phyloP scores from a whole-genome alignment of 2,888 invertebrate species.

The Drosophila cracens region DNA sequence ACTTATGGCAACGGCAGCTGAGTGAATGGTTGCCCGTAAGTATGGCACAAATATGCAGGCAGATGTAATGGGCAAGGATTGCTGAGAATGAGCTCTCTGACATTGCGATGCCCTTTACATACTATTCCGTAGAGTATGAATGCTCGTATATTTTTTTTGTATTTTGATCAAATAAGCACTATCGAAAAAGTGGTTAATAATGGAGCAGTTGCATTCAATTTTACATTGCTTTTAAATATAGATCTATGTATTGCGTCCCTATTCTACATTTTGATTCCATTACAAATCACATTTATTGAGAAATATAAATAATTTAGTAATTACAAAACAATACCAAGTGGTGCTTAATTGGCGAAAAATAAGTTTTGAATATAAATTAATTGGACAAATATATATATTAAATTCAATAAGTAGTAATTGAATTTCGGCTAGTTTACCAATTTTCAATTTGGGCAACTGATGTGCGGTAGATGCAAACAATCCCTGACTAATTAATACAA shows the following conservation, averaged over 20 bases:
- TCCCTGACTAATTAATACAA: constrained; percentile 68
- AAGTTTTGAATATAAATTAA: background rate
- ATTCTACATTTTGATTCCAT: background rate
- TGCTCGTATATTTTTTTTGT: background rate
- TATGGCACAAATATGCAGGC: constrained; percentile 18
- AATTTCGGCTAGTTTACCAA: background rate
- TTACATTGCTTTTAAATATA: background rate
- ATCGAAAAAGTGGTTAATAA: background rate
- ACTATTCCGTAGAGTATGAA: background rate
- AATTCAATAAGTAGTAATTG: background rate
- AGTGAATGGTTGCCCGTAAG: constrained; percentile 32
- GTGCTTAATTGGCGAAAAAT: background rate
- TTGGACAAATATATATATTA: background rate
- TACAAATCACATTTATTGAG: background rate
- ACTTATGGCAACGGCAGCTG: constrained; percentile 54
- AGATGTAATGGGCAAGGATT: constrained; percentile 2
- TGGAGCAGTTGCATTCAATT: background rate
- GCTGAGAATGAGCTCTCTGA: constrained; percentile 11
- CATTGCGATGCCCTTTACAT: constrained; percentile 30
- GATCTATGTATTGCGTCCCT: background rate
- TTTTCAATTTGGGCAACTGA: constrained; percentile 54
- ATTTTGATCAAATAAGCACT: background rate
- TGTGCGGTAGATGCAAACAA: constrained; percentile 18
- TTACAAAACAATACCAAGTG: background rate
- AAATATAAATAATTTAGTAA: background rate